Evolutionary conservation across 2,113 vertebrate genomes (phyloP), one percentile per base, ranked within the genome.

Genomic region (Dipodomys spectabilis): DNA sequence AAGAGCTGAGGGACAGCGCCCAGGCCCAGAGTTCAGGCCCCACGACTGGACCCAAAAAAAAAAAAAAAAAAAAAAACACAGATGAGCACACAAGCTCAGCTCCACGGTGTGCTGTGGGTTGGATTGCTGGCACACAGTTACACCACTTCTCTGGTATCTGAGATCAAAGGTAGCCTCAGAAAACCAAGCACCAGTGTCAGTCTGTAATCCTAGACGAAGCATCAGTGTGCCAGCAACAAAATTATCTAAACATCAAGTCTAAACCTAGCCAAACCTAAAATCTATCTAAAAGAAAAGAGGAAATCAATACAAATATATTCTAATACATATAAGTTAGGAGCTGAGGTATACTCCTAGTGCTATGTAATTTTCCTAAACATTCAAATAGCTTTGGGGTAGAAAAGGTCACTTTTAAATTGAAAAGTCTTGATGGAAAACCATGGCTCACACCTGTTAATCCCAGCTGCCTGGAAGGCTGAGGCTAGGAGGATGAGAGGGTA

Each of bases 111-210:
- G 49, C 49, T 53, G 49, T 53, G 49, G 49, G 12, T 53, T 53
- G 49, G 49, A 53, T 53, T 16, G 53, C 53, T 57, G 53, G 53
- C 3, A 57, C 53, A 18, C 64, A 0, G 27, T 7, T 7, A 82
- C 82, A 64, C 28, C 15, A 15, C 39, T 39, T 19, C 8, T 0
- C 60, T 25, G 68, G 75, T 12, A 8, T 30, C 68, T 30, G 23
- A 32, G 20, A 0, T 2, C 53, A 86, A 45, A 2, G 1, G 65
- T n/a, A n/a, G 2, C 5, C 10, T 75, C 53, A 65, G 67, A 8
- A 73, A 49, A 22, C 28, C n/a, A 12, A 0, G 25, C 28, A 6
- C 19, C 16, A 67, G 13, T 6, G 39, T 28, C 77, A 39, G 13
- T 13, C 60, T 68, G 30, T 9, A 20, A 15, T 32, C 23, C 53